Percentiles rank a stretch among this genome's conserved stretches.
Evolutionary conservation across 2,797 vertebrate species (phyloP).

Genomic region (Typhlichthys eigenmanni): DNA sequence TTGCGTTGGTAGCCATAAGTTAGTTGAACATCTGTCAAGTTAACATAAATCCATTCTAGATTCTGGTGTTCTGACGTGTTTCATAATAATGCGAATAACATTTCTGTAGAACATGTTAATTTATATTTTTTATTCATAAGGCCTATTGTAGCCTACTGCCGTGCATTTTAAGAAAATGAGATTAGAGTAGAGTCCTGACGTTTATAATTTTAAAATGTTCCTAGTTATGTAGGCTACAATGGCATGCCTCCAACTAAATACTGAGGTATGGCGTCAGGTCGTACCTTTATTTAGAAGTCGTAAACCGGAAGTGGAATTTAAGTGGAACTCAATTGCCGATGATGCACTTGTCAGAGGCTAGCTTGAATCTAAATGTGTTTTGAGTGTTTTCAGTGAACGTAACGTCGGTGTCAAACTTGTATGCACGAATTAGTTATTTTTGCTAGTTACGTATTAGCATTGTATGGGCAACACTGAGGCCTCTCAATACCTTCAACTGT

Average conservation of each 20-base stretch:
- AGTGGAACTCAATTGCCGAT: neutral
- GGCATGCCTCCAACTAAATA: no score
- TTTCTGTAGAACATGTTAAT: no score
- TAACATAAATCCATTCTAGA: neutral
- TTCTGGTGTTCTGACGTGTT: neutral
- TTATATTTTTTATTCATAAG: no score
- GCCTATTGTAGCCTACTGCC: no score
- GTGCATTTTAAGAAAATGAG: no score
- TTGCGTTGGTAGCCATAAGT: neutral
- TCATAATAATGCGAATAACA: constrained; percentile 43
- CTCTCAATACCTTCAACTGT: neutral
- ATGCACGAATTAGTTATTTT: constrained; percentile 20
- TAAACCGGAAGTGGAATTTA: constrained; percentile 27
- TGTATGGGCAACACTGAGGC: neutral
- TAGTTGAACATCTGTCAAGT: constrained; percentile 10
- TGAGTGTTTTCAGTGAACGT: constrained; percentile 21
- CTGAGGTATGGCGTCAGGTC: no score
- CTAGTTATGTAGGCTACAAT: no score
- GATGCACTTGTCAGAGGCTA: constrained; percentile 30
- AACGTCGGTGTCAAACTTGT: constrained; percentile 11
- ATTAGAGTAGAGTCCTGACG: no score
- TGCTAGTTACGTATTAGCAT: constrained; percentile 11
- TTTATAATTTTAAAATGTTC: no score
- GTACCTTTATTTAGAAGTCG: constrained; percentile 50
- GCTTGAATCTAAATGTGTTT: constrained; percentile 41